These are phyloP conservation scores for Macrotrachela quadricornifera DNA, from an alignment of 1,140 invertebrate species.

Conservation along the genomic window DNA sequence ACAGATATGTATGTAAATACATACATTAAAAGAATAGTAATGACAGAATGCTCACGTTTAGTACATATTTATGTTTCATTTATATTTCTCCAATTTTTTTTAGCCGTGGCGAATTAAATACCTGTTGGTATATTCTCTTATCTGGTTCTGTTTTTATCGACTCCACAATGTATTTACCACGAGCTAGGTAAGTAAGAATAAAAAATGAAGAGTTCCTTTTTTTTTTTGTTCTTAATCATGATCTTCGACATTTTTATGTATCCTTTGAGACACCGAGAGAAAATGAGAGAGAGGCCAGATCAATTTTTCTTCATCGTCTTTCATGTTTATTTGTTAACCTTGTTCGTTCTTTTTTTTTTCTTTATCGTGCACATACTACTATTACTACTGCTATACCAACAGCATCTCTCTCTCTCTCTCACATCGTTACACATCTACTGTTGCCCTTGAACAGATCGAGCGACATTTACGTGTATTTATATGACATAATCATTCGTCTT, in stretches of 20 bases:
- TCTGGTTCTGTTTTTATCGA: constrained; percentile 70
- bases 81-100: constrained; percentile 17
- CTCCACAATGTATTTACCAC: constrained; percentile 59
- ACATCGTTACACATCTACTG: too few relatives aligned
- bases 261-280: background rate
- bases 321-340: constrained; percentile 6
- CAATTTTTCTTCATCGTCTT: constrained; percentile 7
- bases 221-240: background rate
- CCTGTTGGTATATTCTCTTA: constrained; percentile 60
- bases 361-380: background rate
- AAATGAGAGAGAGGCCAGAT: background rate
- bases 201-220: background rate
- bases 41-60: too few relatives aligned
- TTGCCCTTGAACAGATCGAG: too few relatives aligned
- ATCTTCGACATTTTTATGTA: constrained; percentile 3
- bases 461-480: too few relatives aligned
- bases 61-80: too few relatives aligned
- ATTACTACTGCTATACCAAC: constrained; percentile 1
- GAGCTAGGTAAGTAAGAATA: constrained; percentile 45
- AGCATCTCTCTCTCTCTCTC: constrained; percentile 3
- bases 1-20: too few relatives aligned
- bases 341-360: constrained; percentile 2
- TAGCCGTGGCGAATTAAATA: constrained; percentile 54
- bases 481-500: constrained; percentile 5
- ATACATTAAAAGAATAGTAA: too few relatives aligned